These are phyloP conservation scores for honey bee (Apis mellifera) DNA, from an alignment of 1,140 invertebrate species.

Conservation along the genomic window Amel_HAv3.1 CM009941.2:10982001-10982500, in stretches of 20 bases:
- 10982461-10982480: no score
- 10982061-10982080: conserved; percentile 27
- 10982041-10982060: conserved; percentile 1
- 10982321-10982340: no score
- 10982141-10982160: neutral
- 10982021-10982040: neutral
- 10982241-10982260: neutral
- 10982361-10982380: no score
- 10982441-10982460: no score
- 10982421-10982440: no score
- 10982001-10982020: conserved; percentile 24
- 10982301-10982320: no score
- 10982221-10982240: neutral
- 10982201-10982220: neutral
- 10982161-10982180: neutral
- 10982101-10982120: conserved; percentile 21
- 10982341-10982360: no score
- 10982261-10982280: neutral
- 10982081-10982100: conserved; percentile 8
- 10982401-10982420: no score
- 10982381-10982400: no score
- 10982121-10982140: conserved; percentile 18
- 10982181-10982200: neutral
- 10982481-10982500: no score
- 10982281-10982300: neutral